phyloP scores from a whole-genome alignment of 2,797 vertebrate genomes.

The Manis crassicaudata region DNA sequence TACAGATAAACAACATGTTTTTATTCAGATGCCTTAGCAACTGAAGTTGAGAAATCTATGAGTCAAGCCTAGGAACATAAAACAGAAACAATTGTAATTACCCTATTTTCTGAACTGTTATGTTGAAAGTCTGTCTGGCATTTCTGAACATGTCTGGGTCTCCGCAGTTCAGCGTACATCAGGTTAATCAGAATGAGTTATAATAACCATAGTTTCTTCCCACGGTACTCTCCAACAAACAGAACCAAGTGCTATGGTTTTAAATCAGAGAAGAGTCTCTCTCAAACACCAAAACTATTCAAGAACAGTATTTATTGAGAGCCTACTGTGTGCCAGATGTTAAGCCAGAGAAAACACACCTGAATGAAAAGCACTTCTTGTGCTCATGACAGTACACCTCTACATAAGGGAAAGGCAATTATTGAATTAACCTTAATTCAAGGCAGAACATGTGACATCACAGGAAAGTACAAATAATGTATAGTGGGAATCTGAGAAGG shows the following conservation, averaged over 20 bases:
- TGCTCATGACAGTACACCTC: neutral
- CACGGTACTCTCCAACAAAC: neutral
- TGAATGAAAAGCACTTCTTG: neutral
- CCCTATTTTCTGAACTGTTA: constrained; percentile 56
- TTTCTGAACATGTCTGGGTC: constrained; percentile 28
- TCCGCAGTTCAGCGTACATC: constrained; percentile 37
- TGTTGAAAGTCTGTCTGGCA: constrained; percentile 55
- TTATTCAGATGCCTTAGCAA: constrained; percentile 66
- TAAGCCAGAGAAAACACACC: neutral
- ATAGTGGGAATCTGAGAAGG: neutral
- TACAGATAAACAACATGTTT: constrained; percentile 71
- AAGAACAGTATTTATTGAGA: neutral
- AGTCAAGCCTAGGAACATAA: neutral
- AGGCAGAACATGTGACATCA: neutral
- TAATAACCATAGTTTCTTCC: neutral
- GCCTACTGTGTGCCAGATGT: neutral
- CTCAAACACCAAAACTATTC: neutral
- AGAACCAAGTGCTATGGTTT: neutral
- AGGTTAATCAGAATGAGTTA: constrained; percentile 9
- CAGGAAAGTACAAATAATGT: neutral
- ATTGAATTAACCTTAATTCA: neutral
- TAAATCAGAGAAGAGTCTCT: neutral
- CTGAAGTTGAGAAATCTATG: constrained; percentile 51
- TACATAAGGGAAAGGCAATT: neutral
- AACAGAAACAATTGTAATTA: constrained; percentile 59